phyloP scores from a whole-genome alignment of 2,888 invertebrate species.

The Drosophila silvestris region DNA sequence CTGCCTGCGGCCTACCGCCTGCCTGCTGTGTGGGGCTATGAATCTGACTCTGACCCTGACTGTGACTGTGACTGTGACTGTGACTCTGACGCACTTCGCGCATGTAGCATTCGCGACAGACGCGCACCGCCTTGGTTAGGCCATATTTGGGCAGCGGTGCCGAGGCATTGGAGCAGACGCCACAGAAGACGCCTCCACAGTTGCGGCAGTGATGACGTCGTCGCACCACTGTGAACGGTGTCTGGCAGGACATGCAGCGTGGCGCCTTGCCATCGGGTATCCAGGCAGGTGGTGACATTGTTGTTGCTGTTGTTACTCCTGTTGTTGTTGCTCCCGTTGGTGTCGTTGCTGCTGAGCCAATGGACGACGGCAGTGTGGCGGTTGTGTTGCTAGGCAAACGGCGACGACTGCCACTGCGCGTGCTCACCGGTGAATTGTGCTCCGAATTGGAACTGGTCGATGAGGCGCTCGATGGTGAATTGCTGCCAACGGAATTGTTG shows the following conservation, averaged over 20 bases:
- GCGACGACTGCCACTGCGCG: conserved; percentile 70
- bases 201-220: conserved; percentile 98
- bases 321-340: conserved; percentile 44
- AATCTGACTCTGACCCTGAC: conserved; percentile 8
- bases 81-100: conserved; percentile 68
- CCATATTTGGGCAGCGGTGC: conserved; percentile 97
- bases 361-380: not conserved
- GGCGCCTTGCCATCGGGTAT: conserved; percentile 97
- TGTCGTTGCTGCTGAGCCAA: conserved; percentile 45
- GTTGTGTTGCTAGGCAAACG: conserved; percentile 52
- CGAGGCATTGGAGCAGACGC: conserved; percentile 96
- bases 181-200: conserved; percentile 97
- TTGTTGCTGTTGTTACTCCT: conserved; percentile 47
- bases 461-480: conserved; percentile 74
- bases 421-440: conserved; percentile 83
- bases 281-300: conserved; percentile 92
- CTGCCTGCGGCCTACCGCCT: conserved; percentile 58
- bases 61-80: conserved; percentile 3
- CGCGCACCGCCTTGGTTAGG: conserved; percentile 95
- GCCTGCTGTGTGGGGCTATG: conserved; percentile 30
- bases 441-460: conserved; percentile 82
- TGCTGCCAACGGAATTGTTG: conserved; percentile 81
- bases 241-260: conserved; percentile 96
- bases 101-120: conserved; percentile 88
- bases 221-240: conserved; percentile 97